Evolutionary conservation across 2,797 vertebrate species (phyloP).

Genomic region (Danio jaintianensis): DNA sequence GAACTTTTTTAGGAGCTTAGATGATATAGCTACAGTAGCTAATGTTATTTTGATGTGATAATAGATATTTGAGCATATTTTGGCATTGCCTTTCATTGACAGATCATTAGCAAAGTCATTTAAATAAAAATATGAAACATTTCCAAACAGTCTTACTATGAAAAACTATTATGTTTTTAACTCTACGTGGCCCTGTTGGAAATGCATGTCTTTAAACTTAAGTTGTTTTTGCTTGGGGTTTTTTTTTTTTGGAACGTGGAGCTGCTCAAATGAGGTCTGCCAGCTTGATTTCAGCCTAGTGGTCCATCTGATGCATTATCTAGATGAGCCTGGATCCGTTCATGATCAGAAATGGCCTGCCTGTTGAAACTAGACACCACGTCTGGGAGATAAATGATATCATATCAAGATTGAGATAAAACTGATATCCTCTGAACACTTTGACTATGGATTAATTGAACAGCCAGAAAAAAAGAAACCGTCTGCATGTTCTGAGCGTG

Average conservation of each 20-base stretch:
- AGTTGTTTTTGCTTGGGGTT: too few relatives aligned
- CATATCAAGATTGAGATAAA: too few relatives aligned
- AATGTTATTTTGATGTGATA: background rate
- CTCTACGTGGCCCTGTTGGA: background rate
- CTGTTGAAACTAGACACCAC: background rate
- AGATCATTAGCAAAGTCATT: background rate
- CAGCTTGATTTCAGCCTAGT: background rate
- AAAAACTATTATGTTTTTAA: background rate
- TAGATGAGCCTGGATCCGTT: background rate
- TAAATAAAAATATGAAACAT: background rate
- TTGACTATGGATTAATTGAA: too few relatives aligned
- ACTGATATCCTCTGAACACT: too few relatives aligned
- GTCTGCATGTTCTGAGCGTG: too few relatives aligned
- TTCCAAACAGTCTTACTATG: background rate
- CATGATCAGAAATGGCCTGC: background rate
- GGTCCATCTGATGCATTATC: constrained; percentile 1
- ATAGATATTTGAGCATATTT: background rate
- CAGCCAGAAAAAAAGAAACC: too few relatives aligned
- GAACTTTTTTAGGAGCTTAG: background rate
- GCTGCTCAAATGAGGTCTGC: background rate
- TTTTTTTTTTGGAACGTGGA: background rate
- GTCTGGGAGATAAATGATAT: too few relatives aligned
- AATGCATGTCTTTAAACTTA: background rate
- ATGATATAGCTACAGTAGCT: too few relatives aligned
- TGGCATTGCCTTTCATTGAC: background rate